phyloP scores from a whole-genome alignment of 2,113 vertebrate species.

The Scortum barcoo region DNA sequence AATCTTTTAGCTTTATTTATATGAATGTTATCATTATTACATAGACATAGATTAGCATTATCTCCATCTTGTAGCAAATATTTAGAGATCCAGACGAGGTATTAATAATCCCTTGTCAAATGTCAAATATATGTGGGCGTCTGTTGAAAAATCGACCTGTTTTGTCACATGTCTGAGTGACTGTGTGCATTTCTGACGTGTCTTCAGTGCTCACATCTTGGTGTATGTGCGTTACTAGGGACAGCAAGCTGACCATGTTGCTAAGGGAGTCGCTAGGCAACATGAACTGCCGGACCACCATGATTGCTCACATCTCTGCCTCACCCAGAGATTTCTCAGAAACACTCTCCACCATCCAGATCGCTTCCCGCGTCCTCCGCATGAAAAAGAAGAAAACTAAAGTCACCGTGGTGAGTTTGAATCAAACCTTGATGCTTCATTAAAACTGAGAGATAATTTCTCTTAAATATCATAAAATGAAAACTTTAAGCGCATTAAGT shows the following conservation, averaged over 20 bases:
- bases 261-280: constrained; percentile 98
- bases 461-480: neutral
- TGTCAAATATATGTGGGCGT: constrained; percentile 22
- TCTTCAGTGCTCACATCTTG: constrained; percentile 51
- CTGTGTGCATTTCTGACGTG: constrained; percentile 37
- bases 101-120: constrained; percentile 29
- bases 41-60: neutral
- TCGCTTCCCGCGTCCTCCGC: constrained; percentile 94
- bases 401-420: constrained; percentile 87
- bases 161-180: constrained; percentile 38
- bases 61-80: neutral
- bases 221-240: constrained; percentile 86
- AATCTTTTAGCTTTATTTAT: neutral
- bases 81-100: neutral
- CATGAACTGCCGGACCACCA: constrained; percentile 99
- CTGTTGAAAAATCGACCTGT: constrained; percentile 29
- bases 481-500: constrained; percentile 20
- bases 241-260: constrained; percentile 99
- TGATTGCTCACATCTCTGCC: constrained; percentile 98
- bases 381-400: constrained; percentile 99
- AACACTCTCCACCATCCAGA: constrained; percentile 97
- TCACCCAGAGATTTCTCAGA: constrained; percentile 92
- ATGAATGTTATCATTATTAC: neutral
- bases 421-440: constrained; percentile 20
- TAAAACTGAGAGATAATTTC: neutral